Evolutionary conservation across 1,140 invertebrate species (phyloP).

Genomic region (Aphaenogaster ashmeadi): DNA sequence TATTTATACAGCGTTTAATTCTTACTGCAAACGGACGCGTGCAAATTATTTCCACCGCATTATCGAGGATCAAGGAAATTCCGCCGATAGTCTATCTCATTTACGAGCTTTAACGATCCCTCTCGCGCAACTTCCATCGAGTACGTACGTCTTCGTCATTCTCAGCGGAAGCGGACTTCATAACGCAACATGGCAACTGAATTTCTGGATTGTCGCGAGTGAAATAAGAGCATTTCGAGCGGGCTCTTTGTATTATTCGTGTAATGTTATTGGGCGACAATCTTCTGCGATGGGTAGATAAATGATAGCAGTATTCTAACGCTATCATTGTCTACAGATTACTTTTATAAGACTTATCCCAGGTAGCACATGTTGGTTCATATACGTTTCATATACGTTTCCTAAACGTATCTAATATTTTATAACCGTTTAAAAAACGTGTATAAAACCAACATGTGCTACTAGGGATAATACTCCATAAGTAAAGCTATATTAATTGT

Average conservation of each 20-base stretch:
- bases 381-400: too few relatives aligned
- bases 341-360: neutral
- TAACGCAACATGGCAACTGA: constrained; percentile 32
- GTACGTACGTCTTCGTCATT: constrained; percentile 61
- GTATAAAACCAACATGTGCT: too few relatives aligned
- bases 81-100: constrained; percentile 78
- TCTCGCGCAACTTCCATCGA: constrained; percentile 63
- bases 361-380: too few relatives aligned
- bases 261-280: constrained; percentile 1
- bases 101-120: constrained; percentile 76
- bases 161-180: constrained; percentile 57
- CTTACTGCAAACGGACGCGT: constrained; percentile 69
- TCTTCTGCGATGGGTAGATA: neutral
- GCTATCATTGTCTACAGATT: neutral
- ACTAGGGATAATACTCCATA: constrained; percentile 7
- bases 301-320: neutral
- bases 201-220: constrained; percentile 27
- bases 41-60: constrained; percentile 76
- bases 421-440: too few relatives aligned
- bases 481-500: neutral
- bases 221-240: constrained; percentile 28
- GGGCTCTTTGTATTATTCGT: neutral
- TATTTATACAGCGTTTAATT: constrained; percentile 41
- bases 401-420: too few relatives aligned
- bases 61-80: constrained; percentile 79